These are phyloP conservation scores for Drosophila nr. fundita DNA, from an alignment of 2,888 invertebrate genomes.

Conservation along the genomic window DNA sequence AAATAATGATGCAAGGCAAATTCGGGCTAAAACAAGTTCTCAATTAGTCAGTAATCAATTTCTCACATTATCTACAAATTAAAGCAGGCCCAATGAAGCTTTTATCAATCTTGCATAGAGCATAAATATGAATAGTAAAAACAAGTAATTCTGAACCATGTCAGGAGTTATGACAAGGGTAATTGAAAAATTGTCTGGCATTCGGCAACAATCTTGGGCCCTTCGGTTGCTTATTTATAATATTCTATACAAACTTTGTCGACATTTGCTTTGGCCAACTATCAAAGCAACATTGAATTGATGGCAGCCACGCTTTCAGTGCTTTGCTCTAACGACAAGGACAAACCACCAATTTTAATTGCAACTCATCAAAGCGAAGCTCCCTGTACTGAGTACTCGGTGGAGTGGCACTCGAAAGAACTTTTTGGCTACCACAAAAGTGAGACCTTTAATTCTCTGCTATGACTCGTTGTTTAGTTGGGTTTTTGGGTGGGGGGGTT, in stretches of 20 bases:
- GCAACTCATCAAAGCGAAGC: conserved; percentile 54
- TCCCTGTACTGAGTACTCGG: conserved; percentile 6
- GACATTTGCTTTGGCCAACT: conserved; percentile 19
- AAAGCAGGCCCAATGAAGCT: not conserved
- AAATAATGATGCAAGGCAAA: not conserved
- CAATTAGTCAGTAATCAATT: not conserved
- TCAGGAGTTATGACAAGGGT: not conserved
- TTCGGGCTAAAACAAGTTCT: not conserved
- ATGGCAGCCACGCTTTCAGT: not conserved
- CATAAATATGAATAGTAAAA: not conserved
- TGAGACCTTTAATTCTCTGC: conserved; percentile 57
- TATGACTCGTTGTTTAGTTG: conserved; percentile 43
- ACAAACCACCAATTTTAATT: conserved; percentile 55
- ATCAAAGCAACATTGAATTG: conserved; percentile 38
- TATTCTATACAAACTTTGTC: conserved; percentile 7
- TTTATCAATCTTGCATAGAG: not conserved
- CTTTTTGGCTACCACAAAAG: conserved; percentile 59
- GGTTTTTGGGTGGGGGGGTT: conserved; percentile 3
- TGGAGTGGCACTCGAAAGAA: conserved; percentile 42
- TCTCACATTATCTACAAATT: not conserved
- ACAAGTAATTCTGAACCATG: not conserved
- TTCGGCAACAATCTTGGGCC: not conserved
- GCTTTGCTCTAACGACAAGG: conserved; percentile 30
- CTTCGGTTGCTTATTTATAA: not conserved
- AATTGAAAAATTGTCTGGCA: not conserved